These are phyloP conservation scores for Eupristina koningsbergeri DNA, from an alignment of 1,140 invertebrate genomes.

Conservation along the genomic window DNA sequence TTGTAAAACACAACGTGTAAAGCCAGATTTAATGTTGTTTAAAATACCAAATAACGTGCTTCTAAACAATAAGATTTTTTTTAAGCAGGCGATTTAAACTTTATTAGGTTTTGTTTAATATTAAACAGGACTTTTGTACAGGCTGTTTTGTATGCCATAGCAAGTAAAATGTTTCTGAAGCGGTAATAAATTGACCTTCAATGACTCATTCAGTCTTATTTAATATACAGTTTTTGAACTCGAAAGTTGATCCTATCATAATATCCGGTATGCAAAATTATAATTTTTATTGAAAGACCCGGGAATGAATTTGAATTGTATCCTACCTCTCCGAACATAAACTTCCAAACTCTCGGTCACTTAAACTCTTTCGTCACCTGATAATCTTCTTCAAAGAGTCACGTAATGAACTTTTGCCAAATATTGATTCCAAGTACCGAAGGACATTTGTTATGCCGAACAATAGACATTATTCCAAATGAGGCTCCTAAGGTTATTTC, in stretches of 20 bases:
- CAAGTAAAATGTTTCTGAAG: neutral
- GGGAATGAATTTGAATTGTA: neutral
- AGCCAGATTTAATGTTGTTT: neutral
- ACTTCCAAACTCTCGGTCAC: too few species aligned
- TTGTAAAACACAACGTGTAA: neutral
- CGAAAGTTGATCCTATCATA: neutral
- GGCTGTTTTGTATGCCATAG: neutral
- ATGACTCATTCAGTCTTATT: neutral
- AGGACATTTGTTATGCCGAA: neutral
- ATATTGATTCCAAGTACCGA: neutral
- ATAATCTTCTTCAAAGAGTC: neutral
- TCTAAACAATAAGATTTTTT: neutral
- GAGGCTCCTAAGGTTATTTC: neutral
- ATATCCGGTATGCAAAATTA: neutral
- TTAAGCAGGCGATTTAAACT: neutral
- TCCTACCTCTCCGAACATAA: too few species aligned
- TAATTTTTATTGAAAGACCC: neutral
- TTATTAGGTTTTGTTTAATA: neutral
- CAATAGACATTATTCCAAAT: neutral
- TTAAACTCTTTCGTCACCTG: neutral
- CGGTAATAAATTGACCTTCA: constrained; percentile 5
- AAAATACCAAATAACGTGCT: neutral
- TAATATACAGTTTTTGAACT: constrained; percentile 2
- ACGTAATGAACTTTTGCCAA: neutral
- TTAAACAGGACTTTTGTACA: neutral